Conservation (phyloP, 2,888 invertebrate species). For the Cheilosia variabilis region DNA sequence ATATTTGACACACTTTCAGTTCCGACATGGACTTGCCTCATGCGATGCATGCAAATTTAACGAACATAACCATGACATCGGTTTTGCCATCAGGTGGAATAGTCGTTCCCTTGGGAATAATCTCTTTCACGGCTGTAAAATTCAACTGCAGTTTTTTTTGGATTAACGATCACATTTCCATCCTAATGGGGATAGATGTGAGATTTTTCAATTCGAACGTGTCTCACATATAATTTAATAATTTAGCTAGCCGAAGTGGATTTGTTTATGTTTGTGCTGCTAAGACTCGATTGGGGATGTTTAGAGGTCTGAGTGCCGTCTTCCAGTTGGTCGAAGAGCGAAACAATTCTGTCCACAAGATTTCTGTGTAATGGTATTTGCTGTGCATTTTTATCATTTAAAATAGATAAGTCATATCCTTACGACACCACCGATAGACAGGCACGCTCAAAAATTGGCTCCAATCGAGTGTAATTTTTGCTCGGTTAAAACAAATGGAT, state of each 20-base stretch:
- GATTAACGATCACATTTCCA: conserved; percentile 32
- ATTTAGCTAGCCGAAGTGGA: neutral
- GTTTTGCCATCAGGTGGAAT: conserved; percentile 1
- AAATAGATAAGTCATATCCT: too few relatives aligned
- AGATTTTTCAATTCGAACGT: neutral
- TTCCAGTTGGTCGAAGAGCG: too few relatives aligned
- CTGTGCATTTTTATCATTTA: too few relatives aligned
- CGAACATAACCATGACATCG: conserved; percentile 64
- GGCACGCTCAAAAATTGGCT: too few relatives aligned
- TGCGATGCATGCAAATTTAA: conserved; percentile 71
- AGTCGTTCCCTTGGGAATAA: conserved; percentile 38
- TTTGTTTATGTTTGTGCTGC: neutral
- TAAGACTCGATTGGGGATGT: too few relatives aligned
- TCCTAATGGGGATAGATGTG: conserved; percentile 15
- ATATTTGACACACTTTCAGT: conserved; percentile 54
- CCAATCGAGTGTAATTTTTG: too few relatives aligned
- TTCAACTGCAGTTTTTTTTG: conserved; percentile 43
- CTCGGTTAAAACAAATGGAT: too few relatives aligned
- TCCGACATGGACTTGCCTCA: conserved; percentile 13
- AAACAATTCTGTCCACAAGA: too few relatives aligned
- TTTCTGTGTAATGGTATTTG: too few relatives aligned
- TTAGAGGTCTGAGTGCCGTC: too few relatives aligned
- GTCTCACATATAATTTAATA: neutral
- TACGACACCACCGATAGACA: too few relatives aligned
- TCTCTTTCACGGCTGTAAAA: conserved; percentile 42